Evolutionary conservation across 2,888 invertebrate genomes (phyloP), one percentile per base, ranked within the genome.

Genomic region (Erebia palarica): DNA sequence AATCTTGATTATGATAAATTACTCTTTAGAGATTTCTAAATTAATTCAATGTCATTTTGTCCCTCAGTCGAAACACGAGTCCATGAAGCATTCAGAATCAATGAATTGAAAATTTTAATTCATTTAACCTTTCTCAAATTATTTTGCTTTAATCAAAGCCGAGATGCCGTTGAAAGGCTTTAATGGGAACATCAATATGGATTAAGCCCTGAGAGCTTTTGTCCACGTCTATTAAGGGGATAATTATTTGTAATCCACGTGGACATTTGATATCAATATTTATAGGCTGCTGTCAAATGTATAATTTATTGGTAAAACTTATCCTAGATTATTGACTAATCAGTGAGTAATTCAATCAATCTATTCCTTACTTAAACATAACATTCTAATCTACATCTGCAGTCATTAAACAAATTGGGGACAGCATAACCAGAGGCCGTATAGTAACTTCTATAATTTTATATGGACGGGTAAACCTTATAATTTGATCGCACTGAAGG

Each of bases 111-210:
- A 80, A 78, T 80, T 81, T 79, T 82, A 85, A 87, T 86, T 84
- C 79, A 81, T 81, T 86, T 86, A 82, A 79, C 79, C 75, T 77
- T 78, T 77, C 79, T 81, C 72, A 67, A 68, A 71, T 75, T 82
- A 78, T 78, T 79, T 75, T 78, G 77, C 79, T 84, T 82, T 86
- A 86, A 87, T 86, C 84, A 86, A 81, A 83, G 82, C 82, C 82
- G 84, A 87, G 79, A 73, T 79, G 73, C 75, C 81, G 81, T 78
- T 84, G 81, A 87, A 88, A 86, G 84, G 82, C 81, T 86, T 82
- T 89, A 88, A 88, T 89, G 86, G 86, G 75, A 69, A 83, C 85
- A 89, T 89, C 86, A 87, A 89, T 90, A 86, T 82, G 82, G 82
- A 90, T 90, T 83, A 83, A 68, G 73, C 72, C 73, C 72, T 74